Evolutionary conservation across 2,888 invertebrate genomes (phyloP).

Genomic region (Electrophaes corylata): DNA sequence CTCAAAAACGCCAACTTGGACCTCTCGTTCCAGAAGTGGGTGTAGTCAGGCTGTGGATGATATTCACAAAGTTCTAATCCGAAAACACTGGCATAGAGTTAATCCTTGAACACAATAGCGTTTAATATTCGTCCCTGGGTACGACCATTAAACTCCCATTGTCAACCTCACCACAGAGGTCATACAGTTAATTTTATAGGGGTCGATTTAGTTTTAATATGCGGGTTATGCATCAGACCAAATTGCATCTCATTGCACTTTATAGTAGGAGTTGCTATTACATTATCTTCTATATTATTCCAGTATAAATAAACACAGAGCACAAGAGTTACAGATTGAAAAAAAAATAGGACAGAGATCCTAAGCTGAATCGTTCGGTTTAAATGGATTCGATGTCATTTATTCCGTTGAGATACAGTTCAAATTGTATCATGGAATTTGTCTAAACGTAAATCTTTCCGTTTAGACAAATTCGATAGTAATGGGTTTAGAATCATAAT

Average conservation of each 20-base stretch:
- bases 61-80: background rate
- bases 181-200: background rate
- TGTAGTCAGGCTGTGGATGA: too few relatives aligned
- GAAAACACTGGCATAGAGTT: background rate
- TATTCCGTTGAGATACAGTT: too few relatives aligned
- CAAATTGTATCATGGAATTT: too few relatives aligned
- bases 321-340: too few relatives aligned
- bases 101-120: background rate
- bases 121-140: constrained; percentile 4
- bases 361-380: too few relatives aligned
- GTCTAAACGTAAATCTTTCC: too few relatives aligned
- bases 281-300: background rate
- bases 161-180: constrained; percentile 10
- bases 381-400: too few relatives aligned
- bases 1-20: too few relatives aligned
- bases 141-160: constrained; percentile 9
- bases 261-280: background rate
- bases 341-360: too few relatives aligned
- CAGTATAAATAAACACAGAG: background rate
- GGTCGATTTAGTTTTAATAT: background rate
- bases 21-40: too few relatives aligned
- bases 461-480: too few relatives aligned
- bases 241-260: background rate
- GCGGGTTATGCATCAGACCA: background rate
- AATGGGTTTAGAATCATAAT: too few relatives aligned